Evolutionary conservation across 2,113 vertebrate species (phyloP).

Genomic region (Neofelis nebulosa): DNA sequence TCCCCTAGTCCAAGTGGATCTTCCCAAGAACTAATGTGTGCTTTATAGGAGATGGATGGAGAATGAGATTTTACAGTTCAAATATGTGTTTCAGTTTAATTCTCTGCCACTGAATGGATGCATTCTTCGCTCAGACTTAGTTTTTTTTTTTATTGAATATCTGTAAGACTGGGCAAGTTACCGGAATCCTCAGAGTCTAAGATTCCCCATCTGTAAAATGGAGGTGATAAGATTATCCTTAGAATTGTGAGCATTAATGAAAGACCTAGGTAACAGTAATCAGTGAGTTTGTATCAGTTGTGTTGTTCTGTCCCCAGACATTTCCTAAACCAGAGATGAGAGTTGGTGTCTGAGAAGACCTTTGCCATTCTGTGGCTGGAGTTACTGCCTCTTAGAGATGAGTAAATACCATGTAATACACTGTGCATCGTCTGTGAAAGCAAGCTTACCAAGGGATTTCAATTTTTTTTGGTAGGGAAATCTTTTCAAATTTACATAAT

Average conservation of each 20-base stretch:
- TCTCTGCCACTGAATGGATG: neutral
- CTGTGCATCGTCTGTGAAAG: neutral
- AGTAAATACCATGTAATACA: neutral
- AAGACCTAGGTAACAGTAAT: neutral
- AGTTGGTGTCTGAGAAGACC: neutral
- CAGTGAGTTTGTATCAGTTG: neutral
- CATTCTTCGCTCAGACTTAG: neutral
- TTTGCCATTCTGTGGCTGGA: neutral
- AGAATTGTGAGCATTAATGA: neutral
- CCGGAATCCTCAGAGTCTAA: neutral
- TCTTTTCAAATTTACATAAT: constrained; percentile 26
- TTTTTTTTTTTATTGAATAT: neutral
- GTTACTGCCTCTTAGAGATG: neutral
- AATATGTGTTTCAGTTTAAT: neutral
- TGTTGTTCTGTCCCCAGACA: neutral
- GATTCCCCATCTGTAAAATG: neutral
- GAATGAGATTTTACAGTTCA: neutral
- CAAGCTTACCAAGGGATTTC: neutral
- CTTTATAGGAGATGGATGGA: neutral
- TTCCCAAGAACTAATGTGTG: neutral
- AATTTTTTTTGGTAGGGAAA: neutral
- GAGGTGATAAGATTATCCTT: neutral
- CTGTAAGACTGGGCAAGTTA: neutral
- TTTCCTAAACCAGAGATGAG: neutral
- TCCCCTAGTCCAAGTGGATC: neutral